Conservation (phyloP, 2,797 vertebrate species). For the Xerus rutilus region DNA sequence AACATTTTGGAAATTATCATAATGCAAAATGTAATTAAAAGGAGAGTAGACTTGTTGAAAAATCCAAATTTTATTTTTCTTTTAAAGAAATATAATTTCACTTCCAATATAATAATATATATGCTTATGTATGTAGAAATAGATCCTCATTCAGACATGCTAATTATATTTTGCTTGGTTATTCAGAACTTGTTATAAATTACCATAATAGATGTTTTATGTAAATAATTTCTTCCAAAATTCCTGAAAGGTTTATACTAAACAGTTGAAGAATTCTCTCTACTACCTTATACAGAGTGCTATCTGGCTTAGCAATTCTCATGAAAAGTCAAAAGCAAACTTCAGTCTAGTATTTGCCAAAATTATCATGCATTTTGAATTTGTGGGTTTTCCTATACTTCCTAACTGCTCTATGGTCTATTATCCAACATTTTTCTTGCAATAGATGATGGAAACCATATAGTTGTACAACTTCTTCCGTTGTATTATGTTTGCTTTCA, state of each 20-base stretch:
- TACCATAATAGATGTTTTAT: background rate
- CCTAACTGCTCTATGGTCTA: background rate
- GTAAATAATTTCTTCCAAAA: constrained; percentile 8
- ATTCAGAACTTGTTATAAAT: constrained; percentile 27
- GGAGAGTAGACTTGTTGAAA: constrained; percentile 7
- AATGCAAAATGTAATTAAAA: constrained; percentile 48
- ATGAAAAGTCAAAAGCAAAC: background rate
- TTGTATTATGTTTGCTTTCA: background rate
- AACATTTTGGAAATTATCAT: constrained; percentile 12
- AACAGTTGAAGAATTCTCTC: constrained; percentile 42
- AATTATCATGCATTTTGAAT: constrained; percentile 18
- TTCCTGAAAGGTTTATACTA: constrained; percentile 5
- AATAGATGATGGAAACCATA: background rate
- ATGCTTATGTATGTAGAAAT: background rate
- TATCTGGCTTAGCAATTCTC: background rate
- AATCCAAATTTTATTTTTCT: constrained; percentile 26
- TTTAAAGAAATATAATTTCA: constrained; percentile 47
- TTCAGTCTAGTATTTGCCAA: background rate
- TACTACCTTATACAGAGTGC: background rate
- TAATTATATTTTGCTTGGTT: background rate
- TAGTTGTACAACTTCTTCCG: background rate
- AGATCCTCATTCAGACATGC: background rate
- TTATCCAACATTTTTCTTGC: background rate
- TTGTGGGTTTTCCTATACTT: background rate
- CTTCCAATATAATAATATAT: background rate